A percentile compares a stretch with the other conserved stretches of the same genome.
Evolutionary conservation across 2,797 vertebrate species (phyloP).

Genomic region (Sphenopsis melanotis): DNA sequence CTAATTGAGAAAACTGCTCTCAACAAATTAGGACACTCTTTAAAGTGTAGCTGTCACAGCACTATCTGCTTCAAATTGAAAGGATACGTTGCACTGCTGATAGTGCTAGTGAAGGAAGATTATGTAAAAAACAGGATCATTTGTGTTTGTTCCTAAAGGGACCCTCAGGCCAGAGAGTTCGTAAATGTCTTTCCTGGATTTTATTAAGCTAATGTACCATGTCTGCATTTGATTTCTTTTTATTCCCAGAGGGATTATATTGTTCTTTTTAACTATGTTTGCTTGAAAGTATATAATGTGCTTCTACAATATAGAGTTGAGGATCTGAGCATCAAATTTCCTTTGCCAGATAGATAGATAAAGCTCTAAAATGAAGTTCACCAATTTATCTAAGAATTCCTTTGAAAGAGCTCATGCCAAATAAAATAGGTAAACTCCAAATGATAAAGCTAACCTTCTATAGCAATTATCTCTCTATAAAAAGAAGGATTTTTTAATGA

Average conservation of each 20-base stretch:
- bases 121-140: not conserved
- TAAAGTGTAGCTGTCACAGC: not conserved
- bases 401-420: not conserved
- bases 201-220: constrained; percentile 54
- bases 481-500: not conserved
- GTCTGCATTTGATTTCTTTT: constrained; percentile 25
- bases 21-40: not conserved
- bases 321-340: not conserved
- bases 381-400: not conserved
- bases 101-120: not conserved
- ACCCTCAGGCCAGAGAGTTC: not conserved
- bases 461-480: not conserved
- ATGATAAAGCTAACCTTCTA: not conserved
- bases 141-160: constrained; percentile 22
- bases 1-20: not conserved
- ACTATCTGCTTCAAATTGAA: not conserved
- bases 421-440: not conserved
- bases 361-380: not conserved
- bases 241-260: not conserved
- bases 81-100: not conserved
- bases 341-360: not conserved
- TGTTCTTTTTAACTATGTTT: not conserved
- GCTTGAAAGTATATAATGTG: not conserved
- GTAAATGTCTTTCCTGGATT: not conserved
- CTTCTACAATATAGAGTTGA: not conserved